Conservation (phyloP, 2,888 invertebrate species). For the Chaitophorus viminalis region DNA sequence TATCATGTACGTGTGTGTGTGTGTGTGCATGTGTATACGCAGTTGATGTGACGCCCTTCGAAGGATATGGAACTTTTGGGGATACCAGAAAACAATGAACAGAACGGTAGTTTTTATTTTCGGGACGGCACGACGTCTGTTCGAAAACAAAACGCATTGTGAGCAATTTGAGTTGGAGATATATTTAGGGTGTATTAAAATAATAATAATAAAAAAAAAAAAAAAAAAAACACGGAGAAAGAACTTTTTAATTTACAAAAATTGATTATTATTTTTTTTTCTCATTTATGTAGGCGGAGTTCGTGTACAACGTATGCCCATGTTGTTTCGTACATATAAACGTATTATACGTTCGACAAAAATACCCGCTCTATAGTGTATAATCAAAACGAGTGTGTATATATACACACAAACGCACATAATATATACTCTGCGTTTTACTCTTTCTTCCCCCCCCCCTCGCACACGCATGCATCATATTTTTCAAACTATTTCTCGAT, state of each 20-base stretch:
- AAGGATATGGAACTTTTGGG: conserved; percentile 20
- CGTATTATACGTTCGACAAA: not conserved
- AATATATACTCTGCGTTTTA: not conserved
- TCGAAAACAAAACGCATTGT: conserved; percentile 53
- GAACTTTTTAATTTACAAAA: conserved; percentile 51
- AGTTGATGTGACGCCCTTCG: conserved; percentile 13
- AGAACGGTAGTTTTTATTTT: conserved; percentile 23
- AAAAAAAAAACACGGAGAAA: conserved; percentile 11
- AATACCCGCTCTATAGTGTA: conserved; percentile 3
- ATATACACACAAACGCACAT: not conserved
- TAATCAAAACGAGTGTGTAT: conserved; percentile 36
- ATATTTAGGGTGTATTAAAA: conserved; percentile 27
- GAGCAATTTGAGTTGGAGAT: conserved; percentile 16
- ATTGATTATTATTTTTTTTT: conserved; percentile 17
- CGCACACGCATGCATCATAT: not conserved
- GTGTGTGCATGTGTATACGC: not conserved
- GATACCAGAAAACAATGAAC: conserved; percentile 32
- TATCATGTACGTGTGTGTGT: not conserved
- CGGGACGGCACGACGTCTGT: conserved; percentile 20
- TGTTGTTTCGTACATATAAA: not conserved
- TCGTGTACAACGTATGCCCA: not conserved
- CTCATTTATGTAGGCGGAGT: conserved; percentile 10
- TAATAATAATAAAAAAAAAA: not conserved
- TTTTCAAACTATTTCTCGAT: conserved; percentile 12
- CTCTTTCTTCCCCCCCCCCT: no score